phyloP scores from a whole-genome alignment of 2,797 vertebrate species.

The Hemibagrus guttatus region DNA sequence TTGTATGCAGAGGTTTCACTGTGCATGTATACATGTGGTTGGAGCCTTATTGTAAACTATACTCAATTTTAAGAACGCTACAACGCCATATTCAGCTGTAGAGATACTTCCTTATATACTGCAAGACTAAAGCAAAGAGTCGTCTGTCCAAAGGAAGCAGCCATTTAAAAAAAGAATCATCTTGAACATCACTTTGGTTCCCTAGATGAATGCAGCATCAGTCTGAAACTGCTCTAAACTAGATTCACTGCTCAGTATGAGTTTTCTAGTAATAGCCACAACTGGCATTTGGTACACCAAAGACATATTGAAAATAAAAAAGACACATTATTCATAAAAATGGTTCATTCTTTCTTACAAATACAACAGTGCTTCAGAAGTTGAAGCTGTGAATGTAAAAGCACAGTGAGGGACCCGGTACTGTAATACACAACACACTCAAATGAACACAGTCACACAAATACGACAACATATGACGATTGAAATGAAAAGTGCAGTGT shows the following conservation, averaged over 20 bases:
- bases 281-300: background rate
- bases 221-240: background rate
- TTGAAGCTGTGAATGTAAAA: background rate
- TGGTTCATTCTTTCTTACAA: conserved; percentile 4
- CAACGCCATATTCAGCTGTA: background rate
- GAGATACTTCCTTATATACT: background rate
- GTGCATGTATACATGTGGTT: background rate
- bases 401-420: background rate
- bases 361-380: conserved; percentile 9
- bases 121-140: background rate
- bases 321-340: conserved; percentile 24
- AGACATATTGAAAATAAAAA: background rate
- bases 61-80: background rate
- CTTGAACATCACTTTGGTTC: background rate
- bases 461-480: conserved; percentile 5
- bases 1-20: too few relatives aligned
- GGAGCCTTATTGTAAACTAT: background rate
- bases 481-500: background rate
- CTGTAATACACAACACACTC: background rate
- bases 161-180: background rate
- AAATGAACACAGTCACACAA: conserved; percentile 6
- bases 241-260: background rate
- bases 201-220: background rate
- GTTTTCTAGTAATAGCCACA: background rate
- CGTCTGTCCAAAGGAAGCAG: background rate